A percentile compares a stretch with the other conserved stretches of the same genome.
Evolutionary conservation across 2,797 vertebrate species (phyloP).

Genomic region (Pangasius krempfi): DNA sequence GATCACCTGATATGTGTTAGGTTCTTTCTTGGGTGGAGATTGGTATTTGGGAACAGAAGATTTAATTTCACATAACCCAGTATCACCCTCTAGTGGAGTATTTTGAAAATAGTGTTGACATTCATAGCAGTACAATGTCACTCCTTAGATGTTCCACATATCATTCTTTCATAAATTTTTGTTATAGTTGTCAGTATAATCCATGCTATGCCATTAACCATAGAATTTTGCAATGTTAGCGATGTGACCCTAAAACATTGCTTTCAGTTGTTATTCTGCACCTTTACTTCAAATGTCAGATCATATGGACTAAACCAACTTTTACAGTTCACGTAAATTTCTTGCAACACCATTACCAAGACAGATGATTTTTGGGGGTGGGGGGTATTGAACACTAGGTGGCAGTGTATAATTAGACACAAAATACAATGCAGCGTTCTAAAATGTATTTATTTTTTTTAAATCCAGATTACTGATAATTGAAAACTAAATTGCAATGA

Average conservation of each 20-base stretch:
- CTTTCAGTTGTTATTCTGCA: background rate
- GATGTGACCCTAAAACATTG: background rate
- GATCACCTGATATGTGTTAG: conserved; percentile 51
- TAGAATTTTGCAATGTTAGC: background rate
- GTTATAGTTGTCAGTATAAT: background rate
- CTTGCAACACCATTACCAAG: background rate
- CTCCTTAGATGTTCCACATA: background rate
- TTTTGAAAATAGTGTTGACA: conserved; percentile 26
- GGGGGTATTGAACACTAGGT: conserved; percentile 47
- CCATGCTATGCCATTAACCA: background rate
- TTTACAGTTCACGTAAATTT: background rate
- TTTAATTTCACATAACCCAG: conserved; percentile 16
- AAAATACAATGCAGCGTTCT: conserved; percentile 62
- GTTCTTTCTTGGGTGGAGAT: conserved; percentile 4
- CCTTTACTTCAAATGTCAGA: background rate
- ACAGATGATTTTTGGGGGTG: background rate
- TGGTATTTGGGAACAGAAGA: background rate
- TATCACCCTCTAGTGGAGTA: conserved; percentile 37
- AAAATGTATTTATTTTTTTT: conserved; percentile 6
- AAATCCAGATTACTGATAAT: background rate
- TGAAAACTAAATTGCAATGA: conserved; percentile 50
- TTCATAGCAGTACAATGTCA: conserved; percentile 41
- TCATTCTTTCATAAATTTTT: background rate
- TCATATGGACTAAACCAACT: background rate
- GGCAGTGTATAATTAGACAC: conserved; percentile 57